A percentile compares a stretch with the other conserved stretches of the same genome.
phyloP scores from a whole-genome alignment of 2,797 vertebrate genomes.

The Hippopotamyrus pictus region DNA sequence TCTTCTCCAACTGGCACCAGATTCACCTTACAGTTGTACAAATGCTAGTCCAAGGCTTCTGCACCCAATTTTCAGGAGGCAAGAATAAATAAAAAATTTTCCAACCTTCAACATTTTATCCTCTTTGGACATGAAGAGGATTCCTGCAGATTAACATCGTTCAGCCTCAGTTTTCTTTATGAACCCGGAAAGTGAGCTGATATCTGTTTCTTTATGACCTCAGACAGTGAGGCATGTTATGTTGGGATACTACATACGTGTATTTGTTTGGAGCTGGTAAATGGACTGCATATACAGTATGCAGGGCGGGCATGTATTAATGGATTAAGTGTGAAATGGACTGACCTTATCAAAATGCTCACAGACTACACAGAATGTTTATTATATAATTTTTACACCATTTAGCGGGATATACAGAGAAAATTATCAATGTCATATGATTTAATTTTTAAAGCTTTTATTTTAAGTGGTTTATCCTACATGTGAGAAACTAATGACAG shows the following conservation, averaged over 20 bases:
- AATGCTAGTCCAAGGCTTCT: slow-evolving; percentile 51
- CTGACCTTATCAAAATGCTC: slow-evolving; percentile 27
- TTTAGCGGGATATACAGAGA: slow-evolving; percentile 47
- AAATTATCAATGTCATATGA: neutral
- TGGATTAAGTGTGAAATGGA: slow-evolving; percentile 19
- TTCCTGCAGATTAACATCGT: neutral
- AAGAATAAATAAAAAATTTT: slow-evolving; percentile 38
- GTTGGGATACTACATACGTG: slow-evolving; percentile 16
- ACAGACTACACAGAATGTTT: slow-evolving; percentile 31
- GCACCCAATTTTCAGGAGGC: slow-evolving; percentile 51
- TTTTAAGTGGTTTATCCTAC: neutral
- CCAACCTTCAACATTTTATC: slow-evolving; percentile 48
- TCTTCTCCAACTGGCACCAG: slow-evolving; percentile 50
- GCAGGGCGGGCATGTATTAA: slow-evolving; percentile 49
- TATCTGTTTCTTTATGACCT: neutral
- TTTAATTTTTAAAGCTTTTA: slow-evolving; percentile 16
- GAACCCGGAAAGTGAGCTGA: neutral
- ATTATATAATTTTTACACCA: slow-evolving; percentile 41
- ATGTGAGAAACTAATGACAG: neutral
- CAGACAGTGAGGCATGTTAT: neutral
- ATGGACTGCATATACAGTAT: slow-evolving; percentile 37
- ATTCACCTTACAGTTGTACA: slow-evolving; percentile 65
- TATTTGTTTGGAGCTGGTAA: neutral
- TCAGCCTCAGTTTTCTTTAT: neutral
- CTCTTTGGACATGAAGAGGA: neutral